Evolutionary conservation across 2,113 vertebrate species (phyloP), one percentile per base, ranked within the genome.

Genomic region (Mus spicilegus): DNA sequence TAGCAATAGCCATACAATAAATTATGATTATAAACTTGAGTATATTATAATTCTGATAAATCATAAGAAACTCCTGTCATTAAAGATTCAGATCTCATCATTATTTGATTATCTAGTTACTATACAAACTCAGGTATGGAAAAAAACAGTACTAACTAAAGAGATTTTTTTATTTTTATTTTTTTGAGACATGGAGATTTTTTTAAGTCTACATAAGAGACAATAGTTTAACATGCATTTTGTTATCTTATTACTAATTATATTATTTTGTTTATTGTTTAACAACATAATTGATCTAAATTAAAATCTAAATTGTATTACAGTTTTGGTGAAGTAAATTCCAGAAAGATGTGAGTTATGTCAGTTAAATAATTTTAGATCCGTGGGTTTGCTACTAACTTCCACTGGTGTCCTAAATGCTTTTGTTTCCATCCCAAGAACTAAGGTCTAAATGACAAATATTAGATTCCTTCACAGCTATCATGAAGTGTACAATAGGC

Each of bases 391-490:
- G 6, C 14, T n/a, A 87, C 10, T n/a, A 90, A 33, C 51, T 96
- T 97, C 88, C 46, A 26, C 82, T 36, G 75, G 3, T 56, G 94
- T 76, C 49, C 7, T 84, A 72, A 97, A 87, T 90, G 11, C 51
- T 42, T 93, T 36, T 94, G 92, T 42, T 89, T 33, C 85, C 11
- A 84, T 58, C 46, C 72, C 16, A 84, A 91, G 70, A 94, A 93
- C 95, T 76, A 96, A 84, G 54, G 97, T 96, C 70, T 93, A 97
- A 97, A 94, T 97, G 96, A 95, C 69, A 97, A 58, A 97, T 82
- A 89, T 80, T 73, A 97, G 36, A 90, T 69, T 95, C 33, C 96
- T 96, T 72, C 70, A 86, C 78, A 6, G 26, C 67, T 95, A 5
- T 26, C 86, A 94, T 91, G 26, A 97, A 97, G 46, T 96, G 93